Evolutionary conservation across 2,797 vertebrate genomes (phyloP).

Genomic region (Sebastes trivittatus): DNA sequence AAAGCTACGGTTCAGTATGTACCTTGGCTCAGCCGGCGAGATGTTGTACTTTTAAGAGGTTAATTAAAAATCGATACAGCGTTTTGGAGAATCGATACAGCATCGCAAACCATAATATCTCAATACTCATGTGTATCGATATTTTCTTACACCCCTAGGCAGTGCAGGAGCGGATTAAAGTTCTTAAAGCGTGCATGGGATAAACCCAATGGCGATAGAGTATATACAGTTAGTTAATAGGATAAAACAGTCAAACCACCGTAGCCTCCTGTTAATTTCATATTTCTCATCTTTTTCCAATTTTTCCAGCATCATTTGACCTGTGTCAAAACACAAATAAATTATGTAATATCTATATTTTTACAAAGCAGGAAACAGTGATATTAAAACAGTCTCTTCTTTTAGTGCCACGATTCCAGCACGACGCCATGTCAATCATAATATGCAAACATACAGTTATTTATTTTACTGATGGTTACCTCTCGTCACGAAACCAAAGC

Average conservation of each 20-base stretch:
- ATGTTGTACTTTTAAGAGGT: too few relatives aligned
- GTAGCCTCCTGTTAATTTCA: not conserved
- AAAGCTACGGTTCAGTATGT: too few relatives aligned
- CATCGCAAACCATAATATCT: too few relatives aligned
- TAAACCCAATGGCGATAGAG: too few relatives aligned
- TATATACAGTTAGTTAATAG: not conserved
- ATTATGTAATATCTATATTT: not conserved
- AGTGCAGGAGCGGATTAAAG: too few relatives aligned
- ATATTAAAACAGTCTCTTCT: not conserved
- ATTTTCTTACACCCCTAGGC: too few relatives aligned
- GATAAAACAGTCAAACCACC: not conserved
- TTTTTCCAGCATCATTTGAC: not conserved
- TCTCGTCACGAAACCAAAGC: constrained; percentile 97
- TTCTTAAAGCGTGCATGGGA: too few relatives aligned
- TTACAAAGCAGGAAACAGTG: not conserved
- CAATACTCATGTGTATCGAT: too few relatives aligned
- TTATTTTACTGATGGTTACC: constrained; percentile 79
- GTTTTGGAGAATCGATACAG: too few relatives aligned
- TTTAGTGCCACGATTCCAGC: not conserved
- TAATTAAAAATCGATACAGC: too few relatives aligned
- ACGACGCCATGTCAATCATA: not conserved
- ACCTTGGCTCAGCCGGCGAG: too few relatives aligned
- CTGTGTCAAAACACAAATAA: not conserved
- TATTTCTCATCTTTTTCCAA: too few relatives aligned
- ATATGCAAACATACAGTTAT: not conserved